Evolutionary conservation across 2,888 invertebrate species (phyloP), one percentile per base, ranked within the genome.

Genomic region (Eilema depressum): DNA sequence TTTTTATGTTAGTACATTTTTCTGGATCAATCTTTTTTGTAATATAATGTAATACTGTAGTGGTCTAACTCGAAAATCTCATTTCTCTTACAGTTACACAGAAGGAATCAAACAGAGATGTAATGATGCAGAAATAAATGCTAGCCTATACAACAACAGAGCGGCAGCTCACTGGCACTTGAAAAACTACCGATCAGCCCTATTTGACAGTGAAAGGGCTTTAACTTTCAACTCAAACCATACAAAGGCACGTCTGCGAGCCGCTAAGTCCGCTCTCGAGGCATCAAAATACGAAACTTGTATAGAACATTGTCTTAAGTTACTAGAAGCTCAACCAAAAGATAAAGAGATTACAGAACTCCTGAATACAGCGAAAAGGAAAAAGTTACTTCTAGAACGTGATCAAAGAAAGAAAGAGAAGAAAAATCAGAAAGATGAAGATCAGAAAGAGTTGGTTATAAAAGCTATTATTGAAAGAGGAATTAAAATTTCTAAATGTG

Each of bases 71-170:
- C 56, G n/a, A n/a, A 23, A 11, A 3, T n/a, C 14, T 59, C 14
- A 11, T 59, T 57, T 37, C 63, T 71, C 11, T 59, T 87, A 33
- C 86, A 97, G 97, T 69, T 99, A 99, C 88, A 98, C 98, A 0
- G 98, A 99, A 92, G 99, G 98, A 1, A 96, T 99, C 59, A 98
- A 97, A 90, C 95, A 96, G 3, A 97, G 97, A 83, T 98, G 98
- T 89, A 96, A 97, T 78, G 93, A 96, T 76, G 86, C 92, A 0
- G 97, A 97, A 78, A 90, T 99, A 1, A 97, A 98, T 87, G 97
- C 99, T 11, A 97, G 97, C 73, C 95, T 99, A 20, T 98, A 98
- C 85, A 98, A 98, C 84, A 99, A 99, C 88, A 96, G 99, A 75
- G 98, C 99, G 2, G 98, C 99, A 0, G 96, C 98, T 0, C 97